Base-by-base conservation (phyloP, 2,888 invertebrate species). In the Leptinotarsa peninsularis region DNA sequence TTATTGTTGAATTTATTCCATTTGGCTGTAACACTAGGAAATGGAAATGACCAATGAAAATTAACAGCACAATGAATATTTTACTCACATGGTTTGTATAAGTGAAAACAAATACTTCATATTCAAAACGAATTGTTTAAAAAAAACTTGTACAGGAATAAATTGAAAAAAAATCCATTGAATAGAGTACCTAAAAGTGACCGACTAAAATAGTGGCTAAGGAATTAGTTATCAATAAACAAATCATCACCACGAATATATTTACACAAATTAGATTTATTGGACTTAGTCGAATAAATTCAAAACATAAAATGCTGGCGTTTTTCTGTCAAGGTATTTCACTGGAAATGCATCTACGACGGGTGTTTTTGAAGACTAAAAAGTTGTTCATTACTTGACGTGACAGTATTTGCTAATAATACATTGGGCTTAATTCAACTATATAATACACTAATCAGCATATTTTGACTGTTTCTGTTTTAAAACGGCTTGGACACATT, bases 401-500 rank as follows among this genome's bases (percentile, higher is more conserved):
- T 18, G 18, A 63, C 13, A 23, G 63, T 27, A 33, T 63, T 63
- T 43, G 33, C 63, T 63, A 63, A 71, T 66, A 72, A 52, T 54
- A 70, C 67, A 58, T 66, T 74, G 66, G 58, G 43, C 18, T 68
- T 69, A 75, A 63, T 71, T 77, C 56, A 71, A 76, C 76, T 75
- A 77, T 72, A 18, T 56, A 75, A 73, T 71, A 70, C 33, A 67
- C 70, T 82, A 84, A 78, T 74, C 72, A 67, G 33, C 54, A 76
- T 81, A 84, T 80, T 85, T 86, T n/a, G 85, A 89, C 67, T 89
- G 86, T 80, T 90, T 90, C 84, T 94, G 94, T 87, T 96, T 96
- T 81, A 93, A 90, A 3, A 94, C 96, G 17, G 98, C 98, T 85
- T 96, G 94, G 80, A 98, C 94, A 89, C 98, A 99, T 89, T 98